Percentiles rank a stretch among this genome's conserved stretches.
These are phyloP conservation scores for Folsomia manolachei DNA, from an alignment of 2,888 invertebrate species.

Conservation along the genomic window DNA sequence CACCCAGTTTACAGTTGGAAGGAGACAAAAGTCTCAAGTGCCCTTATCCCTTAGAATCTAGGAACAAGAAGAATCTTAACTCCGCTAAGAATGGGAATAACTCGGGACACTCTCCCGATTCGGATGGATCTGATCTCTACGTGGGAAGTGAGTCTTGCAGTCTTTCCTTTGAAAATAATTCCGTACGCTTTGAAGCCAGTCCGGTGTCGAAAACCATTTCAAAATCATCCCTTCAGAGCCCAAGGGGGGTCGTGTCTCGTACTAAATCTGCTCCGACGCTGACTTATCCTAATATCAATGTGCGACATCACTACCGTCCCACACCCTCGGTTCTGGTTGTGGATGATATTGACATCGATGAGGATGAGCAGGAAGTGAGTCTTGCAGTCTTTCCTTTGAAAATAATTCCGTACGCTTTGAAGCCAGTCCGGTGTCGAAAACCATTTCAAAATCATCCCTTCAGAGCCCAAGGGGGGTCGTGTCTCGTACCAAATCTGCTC, in stretches of 20 bases:
- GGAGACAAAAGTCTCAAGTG: constrained; percentile 47
- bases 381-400: constrained; percentile 41
- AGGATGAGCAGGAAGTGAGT: background rate
- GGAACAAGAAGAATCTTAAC: constrained; percentile 18
- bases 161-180: constrained; percentile 42
- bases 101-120: background rate
- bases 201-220: constrained; percentile 21
- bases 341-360: background rate
- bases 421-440: constrained; percentile 28
- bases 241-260: constrained; percentile 4
- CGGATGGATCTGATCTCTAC: background rate
- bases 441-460: constrained; percentile 8
- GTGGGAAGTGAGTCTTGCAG: constrained; percentile 21
- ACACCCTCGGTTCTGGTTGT: background rate
- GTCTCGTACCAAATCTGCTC: background rate
- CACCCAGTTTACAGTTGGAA: constrained; percentile 24
- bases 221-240: constrained; percentile 19
- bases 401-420: constrained; percentile 43
- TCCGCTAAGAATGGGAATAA: background rate
- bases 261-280: background rate
- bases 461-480: constrained; percentile 20
- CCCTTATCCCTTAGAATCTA: constrained; percentile 36
- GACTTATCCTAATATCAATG: too few species aligned
- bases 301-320: too few species aligned
- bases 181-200: constrained; percentile 42